A percentile compares a stretch with the other conserved stretches of the same genome.
Evolutionary conservation across 2,888 invertebrate genomes (phyloP).

Genomic region (Megalurothrips usitatus): DNA sequence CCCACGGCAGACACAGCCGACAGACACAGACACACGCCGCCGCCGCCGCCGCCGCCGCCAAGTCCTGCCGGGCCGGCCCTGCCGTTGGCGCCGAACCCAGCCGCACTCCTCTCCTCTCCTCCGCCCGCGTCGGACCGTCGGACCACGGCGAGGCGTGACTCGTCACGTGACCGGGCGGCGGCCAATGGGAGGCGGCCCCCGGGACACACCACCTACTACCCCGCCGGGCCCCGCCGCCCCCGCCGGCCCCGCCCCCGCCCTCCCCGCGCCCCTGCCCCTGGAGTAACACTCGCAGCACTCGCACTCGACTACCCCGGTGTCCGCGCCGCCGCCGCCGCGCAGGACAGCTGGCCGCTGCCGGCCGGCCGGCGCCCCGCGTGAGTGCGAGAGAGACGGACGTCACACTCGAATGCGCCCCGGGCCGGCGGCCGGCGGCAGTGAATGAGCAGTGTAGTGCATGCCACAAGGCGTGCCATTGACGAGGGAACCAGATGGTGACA

Average conservation of each 20-base stretch:
- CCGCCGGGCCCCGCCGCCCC: not conserved
- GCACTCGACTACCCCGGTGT: too few relatives aligned
- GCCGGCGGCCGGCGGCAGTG: too few relatives aligned
- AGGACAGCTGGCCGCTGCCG: too few relatives aligned
- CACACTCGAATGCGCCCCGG: too few relatives aligned
- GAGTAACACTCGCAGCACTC: too few relatives aligned
- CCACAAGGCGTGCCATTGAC: too few relatives aligned
- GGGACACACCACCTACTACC: conserved; percentile 15
- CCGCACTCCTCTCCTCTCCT: not conserved
- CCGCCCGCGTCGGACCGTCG: not conserved
- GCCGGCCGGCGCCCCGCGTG: too few relatives aligned
- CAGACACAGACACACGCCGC: not conserved
- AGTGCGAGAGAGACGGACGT: too few relatives aligned
- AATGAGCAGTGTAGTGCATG: too few relatives aligned
- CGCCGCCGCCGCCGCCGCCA: not conserved
- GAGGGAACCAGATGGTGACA: too few relatives aligned
- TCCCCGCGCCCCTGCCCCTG: not conserved
- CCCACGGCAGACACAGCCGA: not conserved
- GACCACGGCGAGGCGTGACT: not conserved
- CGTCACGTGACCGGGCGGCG: not conserved
- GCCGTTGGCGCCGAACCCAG: not conserved
- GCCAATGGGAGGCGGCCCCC: not conserved
- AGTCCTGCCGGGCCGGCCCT: not conserved
- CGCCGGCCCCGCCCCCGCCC: not conserved
- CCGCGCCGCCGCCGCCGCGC: too few relatives aligned